Evolutionary conservation across 1,140 invertebrate genomes (phyloP).

Genomic region (Drosophila miranda): DNA sequence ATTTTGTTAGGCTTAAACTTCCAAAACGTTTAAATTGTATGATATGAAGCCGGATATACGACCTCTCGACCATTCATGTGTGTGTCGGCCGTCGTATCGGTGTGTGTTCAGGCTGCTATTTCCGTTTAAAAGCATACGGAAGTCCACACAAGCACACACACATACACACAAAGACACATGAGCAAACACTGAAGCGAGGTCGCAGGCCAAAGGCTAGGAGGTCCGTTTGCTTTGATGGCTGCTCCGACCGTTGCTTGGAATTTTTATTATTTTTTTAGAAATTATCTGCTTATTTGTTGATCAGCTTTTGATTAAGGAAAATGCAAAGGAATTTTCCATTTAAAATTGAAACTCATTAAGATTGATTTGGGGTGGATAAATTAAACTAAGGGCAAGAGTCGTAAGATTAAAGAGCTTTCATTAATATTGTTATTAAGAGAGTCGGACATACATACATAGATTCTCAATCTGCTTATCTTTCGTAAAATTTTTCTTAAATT

Average conservation of each 20-base stretch:
- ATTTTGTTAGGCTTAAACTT: slow-evolving; percentile 48
- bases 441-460: too few relatives aligned
- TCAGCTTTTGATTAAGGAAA: slow-evolving; percentile 19
- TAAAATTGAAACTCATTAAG: slow-evolving; percentile 17
- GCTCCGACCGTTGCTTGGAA: slow-evolving; percentile 1
- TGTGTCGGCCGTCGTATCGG: slow-evolving; percentile 29
- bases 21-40: slow-evolving; percentile 57
- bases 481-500: too few relatives aligned
- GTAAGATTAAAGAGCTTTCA: too few relatives aligned
- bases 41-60: slow-evolving; percentile 49
- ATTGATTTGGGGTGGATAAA: slow-evolving; percentile 17
- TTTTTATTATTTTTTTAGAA: slow-evolving; percentile 64
- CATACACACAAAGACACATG: slow-evolving; percentile 39
- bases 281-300: slow-evolving; percentile 58
- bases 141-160: slow-evolving; percentile 49
- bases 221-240: slow-evolving; percentile 48
- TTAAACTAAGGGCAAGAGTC: neutral
- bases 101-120: slow-evolving; percentile 58
- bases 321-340: slow-evolving; percentile 38
- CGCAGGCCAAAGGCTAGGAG: slow-evolving; percentile 41
- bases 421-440: too few relatives aligned
- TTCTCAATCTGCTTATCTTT: too few relatives aligned
- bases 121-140: slow-evolving; percentile 71
- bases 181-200: slow-evolving; percentile 34
- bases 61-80: slow-evolving; percentile 23